Evolutionary conservation across 2,113 vertebrate genomes (phyloP).

Genomic region (Pelecanus crispus): DNA sequence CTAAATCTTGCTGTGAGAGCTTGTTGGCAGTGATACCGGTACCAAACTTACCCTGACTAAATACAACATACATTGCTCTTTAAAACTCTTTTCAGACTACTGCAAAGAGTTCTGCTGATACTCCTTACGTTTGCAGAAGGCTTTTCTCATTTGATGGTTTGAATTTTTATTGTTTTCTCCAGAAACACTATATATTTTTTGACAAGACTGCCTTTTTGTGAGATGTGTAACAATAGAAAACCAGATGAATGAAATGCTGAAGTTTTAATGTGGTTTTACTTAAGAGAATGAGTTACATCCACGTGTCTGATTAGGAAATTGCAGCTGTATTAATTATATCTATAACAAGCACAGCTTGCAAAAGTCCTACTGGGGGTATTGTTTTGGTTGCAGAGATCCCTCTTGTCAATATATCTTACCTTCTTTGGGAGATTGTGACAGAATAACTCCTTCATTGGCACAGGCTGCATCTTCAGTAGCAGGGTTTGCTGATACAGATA

Average conservation of each 20-base stretch:
- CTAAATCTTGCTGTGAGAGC: not conserved
- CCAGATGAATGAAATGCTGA: not conserved
- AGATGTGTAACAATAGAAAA: not conserved
- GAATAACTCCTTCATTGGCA: not conserved
- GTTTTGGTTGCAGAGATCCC: not conserved
- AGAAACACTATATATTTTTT: not conserved
- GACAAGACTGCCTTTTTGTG: not conserved
- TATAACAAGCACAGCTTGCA: not conserved
- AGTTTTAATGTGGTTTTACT: not conserved
- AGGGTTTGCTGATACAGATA: not conserved
- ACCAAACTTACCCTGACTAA: not conserved
- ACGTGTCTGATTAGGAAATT: not conserved
- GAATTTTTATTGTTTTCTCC: conserved; percentile 18
- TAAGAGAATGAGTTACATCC: not conserved
- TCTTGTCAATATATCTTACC: not conserved
- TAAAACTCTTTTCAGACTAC: not conserved
- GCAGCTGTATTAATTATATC: not conserved
- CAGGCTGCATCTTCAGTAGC: not conserved
- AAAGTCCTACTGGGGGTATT: not conserved
- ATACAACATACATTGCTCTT: not conserved
- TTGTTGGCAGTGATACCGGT: not conserved
- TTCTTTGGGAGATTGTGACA: not conserved
- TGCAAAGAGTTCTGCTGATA: conserved; percentile 10
- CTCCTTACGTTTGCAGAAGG: conserved; percentile 9
- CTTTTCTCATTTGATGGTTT: not conserved